Base-by-base conservation (phyloP, 2,113 vertebrate species). In the Notarius lentiginosus region DNA sequence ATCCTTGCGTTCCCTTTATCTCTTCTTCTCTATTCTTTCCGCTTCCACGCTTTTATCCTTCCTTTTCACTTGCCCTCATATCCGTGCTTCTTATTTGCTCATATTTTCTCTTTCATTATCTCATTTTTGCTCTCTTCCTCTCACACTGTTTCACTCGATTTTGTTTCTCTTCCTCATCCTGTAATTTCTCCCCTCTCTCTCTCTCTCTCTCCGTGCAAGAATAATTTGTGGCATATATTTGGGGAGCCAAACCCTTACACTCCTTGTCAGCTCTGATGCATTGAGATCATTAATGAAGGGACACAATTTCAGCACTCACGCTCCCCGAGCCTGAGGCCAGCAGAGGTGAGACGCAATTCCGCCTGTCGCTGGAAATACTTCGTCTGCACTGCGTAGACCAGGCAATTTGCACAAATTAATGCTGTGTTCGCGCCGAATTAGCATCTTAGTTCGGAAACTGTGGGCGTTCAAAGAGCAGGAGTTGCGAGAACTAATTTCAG, bases 231-330 rank as follows among this genome's bases (percentile, higher is more conserved):
- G 24, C 34, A 18, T 82, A 65, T 76, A 72, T 82, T 82, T 81
- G n/a, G 41, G 60, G 82, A 83, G 79, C 70, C 53, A 79, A 77
- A 85, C 77, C 77, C 87, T 85, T 75, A 49, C 75, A 61, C 58
- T 49, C 79, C 85, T 63, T 89, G 87, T 90, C 86, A 77, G 66
- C 53, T 51, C 86, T 90, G 86, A 90, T 90, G 66, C 88, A 90
- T 80, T 76, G 79, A 70, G 72, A 77, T 88, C 86, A 79, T 92
- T 92, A 92, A 89, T 87, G 76, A 92, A 89, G 66, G 87, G 88
- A 88, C 86, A 88, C 89, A 88, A 91, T 92, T 63, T 91, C 91
- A 89, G 88, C 86, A 83, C 85, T 76, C 83, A 66, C 92, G 87
- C 89, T 73, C 14, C 86, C 86, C 70, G 20, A 20, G 86, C 90